Conservation (phyloP, 1,140 invertebrate species). For the Zaprionus gabonicus region DNA sequence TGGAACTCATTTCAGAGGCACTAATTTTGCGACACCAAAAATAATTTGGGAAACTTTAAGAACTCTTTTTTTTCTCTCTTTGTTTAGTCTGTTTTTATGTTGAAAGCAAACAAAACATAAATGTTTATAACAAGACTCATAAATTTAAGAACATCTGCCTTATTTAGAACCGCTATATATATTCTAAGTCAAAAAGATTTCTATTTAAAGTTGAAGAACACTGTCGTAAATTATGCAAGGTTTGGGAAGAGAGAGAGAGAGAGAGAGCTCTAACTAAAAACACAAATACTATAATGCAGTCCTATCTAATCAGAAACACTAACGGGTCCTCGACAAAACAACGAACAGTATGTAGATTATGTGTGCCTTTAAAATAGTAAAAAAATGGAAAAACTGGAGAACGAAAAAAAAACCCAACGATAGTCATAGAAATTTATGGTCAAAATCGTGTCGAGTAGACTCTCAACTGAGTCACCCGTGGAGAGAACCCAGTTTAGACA, state of each 20-base stretch:
- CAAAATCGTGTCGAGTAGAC: background rate
- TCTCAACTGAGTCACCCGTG: constrained; percentile 44
- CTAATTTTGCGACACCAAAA: no score
- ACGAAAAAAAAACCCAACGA: constrained; percentile 31
- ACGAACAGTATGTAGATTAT: constrained; percentile 21
- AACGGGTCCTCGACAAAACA: constrained; percentile 13
- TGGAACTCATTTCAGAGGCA: background rate
- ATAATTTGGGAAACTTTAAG: background rate
- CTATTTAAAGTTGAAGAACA: constrained; percentile 14
- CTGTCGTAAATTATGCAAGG: constrained; percentile 74
- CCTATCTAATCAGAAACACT: constrained; percentile 66
- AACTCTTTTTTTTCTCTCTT: background rate
- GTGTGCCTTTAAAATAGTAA: constrained; percentile 5
- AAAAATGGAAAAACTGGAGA: constrained; percentile 6
- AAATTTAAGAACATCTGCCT: constrained; percentile 15
- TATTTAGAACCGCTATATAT: constrained; percentile 13
- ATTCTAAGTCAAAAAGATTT: constrained; percentile 31
- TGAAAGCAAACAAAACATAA: background rate
- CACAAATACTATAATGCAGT: constrained; percentile 25
- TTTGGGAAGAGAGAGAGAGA: constrained; percentile 20
- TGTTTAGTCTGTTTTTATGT: background rate
- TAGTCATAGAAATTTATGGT: constrained; percentile 42
- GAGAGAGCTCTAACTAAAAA: constrained; percentile 8
- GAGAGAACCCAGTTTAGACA: background rate
- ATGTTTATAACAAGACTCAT: constrained; percentile 8